A percentile compares a stretch with the other conserved stretches of the same genome.
Conservation (phyloP, 2,113 vertebrate species). For the Struthidea cinerea region DNA sequence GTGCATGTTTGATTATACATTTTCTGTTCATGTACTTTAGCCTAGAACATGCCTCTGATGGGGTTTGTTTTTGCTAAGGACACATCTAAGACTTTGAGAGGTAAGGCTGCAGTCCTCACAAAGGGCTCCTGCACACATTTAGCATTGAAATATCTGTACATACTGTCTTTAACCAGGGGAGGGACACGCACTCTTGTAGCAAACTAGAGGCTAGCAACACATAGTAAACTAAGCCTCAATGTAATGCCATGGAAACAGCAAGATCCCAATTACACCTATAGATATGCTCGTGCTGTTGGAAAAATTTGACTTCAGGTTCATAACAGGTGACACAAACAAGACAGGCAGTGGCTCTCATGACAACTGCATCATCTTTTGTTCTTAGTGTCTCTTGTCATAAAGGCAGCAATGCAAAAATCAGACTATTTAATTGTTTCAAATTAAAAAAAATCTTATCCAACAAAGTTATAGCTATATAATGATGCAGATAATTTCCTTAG, state of each 20-base stretch:
- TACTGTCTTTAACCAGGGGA: neutral
- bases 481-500: neutral
- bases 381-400: neutral
- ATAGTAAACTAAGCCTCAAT: neutral
- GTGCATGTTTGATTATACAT: neutral
- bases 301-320: neutral
- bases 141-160: neutral
- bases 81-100: neutral
- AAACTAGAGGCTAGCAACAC: neutral
- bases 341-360: neutral
- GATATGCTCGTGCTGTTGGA: neutral
- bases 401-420: neutral
- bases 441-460: neutral
- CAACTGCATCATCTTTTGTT: neutral
- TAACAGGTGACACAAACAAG: neutral
- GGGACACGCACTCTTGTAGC: neutral
- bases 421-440: neutral
- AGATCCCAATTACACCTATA: neutral
- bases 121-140: neutral
- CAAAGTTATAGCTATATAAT: neutral
- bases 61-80: neutral
- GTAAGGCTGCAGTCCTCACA: neutral
- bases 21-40: neutral
- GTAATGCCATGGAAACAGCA: neutral
- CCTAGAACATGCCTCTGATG: accelerated